Base-by-base conservation (phyloP, 2,113 vertebrate species). In the Pipra filicauda region DNA sequence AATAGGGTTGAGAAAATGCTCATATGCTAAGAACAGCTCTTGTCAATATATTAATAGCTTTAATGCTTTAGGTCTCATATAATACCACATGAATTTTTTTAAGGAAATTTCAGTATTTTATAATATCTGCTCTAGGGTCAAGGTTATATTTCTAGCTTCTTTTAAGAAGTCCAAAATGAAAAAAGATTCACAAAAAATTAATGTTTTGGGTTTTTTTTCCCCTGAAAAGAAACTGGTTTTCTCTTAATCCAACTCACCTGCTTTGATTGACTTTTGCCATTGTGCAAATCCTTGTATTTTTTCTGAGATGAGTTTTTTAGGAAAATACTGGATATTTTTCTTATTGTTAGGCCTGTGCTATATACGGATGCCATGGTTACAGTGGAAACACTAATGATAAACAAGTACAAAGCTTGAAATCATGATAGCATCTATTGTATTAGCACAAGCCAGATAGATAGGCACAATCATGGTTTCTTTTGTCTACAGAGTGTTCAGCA, bases 361-460 rank as follows among this genome's bases (percentile, higher is more conserved):
- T 90, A 97, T 97, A 62, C 84, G 35, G 94, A 95, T 95, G 95
- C 97, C 97, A 98, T 98, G 98, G 98, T 98, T 98, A 98, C 97
- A 5, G 83, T 96, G 74, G 94, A 97, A 96, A 95, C 91, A 89
- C 65, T 95, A 80, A 54, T 93, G 91, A 94, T 94, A 93, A 94
- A 96, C 88, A 95, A 96, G 95, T 88, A 57, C 82, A 84, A 85
- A 96, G 89, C 95, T 57, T 91, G 82, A 93, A 96, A 96, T 93
- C 89, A 72, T 57, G 80, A 74, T 96, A 95, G 48, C 0, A 0
- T 90, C 87, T 91, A 72, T 95, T 96, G 66, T 95, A 85, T 91
- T 95, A 88, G 58, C 30, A 79, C 57, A n/a, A 76, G 51, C 58
- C 61, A 75, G 70, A 96, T 77, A 88, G 72, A 88, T 91, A 83